Base-by-base conservation (phyloP, 2,888 invertebrate species). In the Ormyrus nitidulus region DNA sequence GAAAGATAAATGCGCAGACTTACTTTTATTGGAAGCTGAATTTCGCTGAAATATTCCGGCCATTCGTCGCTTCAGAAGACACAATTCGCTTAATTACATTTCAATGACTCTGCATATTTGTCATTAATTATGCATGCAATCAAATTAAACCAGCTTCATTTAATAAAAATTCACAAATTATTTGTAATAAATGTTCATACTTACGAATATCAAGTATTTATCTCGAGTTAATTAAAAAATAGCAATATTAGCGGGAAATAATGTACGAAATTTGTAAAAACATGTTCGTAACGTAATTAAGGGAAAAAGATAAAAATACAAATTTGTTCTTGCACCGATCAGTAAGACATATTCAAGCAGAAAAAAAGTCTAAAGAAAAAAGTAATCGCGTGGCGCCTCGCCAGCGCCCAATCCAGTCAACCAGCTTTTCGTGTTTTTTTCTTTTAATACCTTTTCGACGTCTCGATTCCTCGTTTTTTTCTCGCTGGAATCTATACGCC, bases 401-500 rank as follows among this genome's bases (percentile, higher is more conserved):
- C 49, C 51, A 51, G 65, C 51, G 46, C 34, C 34, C 70, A 46
- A 59, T 19, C 59, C 78, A 78, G 54, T 78, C 48, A 59, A 59
- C 54, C 62, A 69, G 62, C 68, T 73, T 66, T 62, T 46, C 48
- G 65, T 65, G 34, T 76, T 72, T 19, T 61, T 34, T 34, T 34
- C 34, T 34, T 34, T 66, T 54, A 66, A 54, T 76, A 68, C 75
- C 56, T 71, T 80, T 66, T 61, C 68, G 68, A 72, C 68, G 72
- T 71, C 74, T 46, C 54, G 54, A 61, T 19, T 61, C 19, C 11
- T 72, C 51, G 44, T 71, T 68, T 77, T 77, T 51, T 54, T 10
- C 44, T 54, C 56, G 44, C 86, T 88, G 86, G 87, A 90, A 90
- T 90, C 90, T 89, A 90, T 90, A 90, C 87, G 86, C 34, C 34